Evolutionary conservation across 2,797 vertebrate genomes (phyloP).

Genomic region (Percopsis omiscomaycus): DNA sequence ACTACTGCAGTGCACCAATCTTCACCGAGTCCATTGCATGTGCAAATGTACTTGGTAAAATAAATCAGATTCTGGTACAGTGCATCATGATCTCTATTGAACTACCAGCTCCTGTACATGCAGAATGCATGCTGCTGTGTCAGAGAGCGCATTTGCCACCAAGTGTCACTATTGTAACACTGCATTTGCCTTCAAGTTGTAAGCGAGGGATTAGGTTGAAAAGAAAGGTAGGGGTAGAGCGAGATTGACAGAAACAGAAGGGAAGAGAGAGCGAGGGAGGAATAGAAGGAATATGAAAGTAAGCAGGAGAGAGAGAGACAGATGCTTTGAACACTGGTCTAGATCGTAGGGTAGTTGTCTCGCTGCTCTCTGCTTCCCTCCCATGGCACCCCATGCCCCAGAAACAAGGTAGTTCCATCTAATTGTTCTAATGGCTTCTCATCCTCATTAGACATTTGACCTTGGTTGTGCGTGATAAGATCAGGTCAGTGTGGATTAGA

Average conservation of each 20-base stretch:
- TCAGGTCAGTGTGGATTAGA: conserved; percentile 73
- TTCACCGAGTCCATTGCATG: neutral
- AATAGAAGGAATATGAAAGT: neutral
- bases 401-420: conserved; percentile 71
- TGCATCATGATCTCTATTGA: neutral
- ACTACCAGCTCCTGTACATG: neutral
- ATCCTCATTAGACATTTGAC: conserved; percentile 79
- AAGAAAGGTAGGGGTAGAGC: conserved; percentile 11
- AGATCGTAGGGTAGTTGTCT: conserved; percentile 52
- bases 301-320: conserved; percentile 34
- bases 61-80: neutral
- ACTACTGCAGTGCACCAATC: too few species aligned
- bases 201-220: conserved; percentile 17
- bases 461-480: conserved; percentile 72
- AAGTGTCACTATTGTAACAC: conserved; percentile 73
- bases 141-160: conserved; percentile 52
- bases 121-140: conserved; percentile 30
- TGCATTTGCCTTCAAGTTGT: conserved; percentile 5
- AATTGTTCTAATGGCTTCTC: conserved; percentile 77
- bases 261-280: neutral
- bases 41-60: neutral
- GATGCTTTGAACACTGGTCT: conserved; percentile 53
- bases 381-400: conserved; percentile 58
- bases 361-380: conserved; percentile 30
- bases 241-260: neutral